Base-by-base conservation (phyloP, 2,797 vertebrate genomes). In the Limnodromus scolopaceus region DNA sequence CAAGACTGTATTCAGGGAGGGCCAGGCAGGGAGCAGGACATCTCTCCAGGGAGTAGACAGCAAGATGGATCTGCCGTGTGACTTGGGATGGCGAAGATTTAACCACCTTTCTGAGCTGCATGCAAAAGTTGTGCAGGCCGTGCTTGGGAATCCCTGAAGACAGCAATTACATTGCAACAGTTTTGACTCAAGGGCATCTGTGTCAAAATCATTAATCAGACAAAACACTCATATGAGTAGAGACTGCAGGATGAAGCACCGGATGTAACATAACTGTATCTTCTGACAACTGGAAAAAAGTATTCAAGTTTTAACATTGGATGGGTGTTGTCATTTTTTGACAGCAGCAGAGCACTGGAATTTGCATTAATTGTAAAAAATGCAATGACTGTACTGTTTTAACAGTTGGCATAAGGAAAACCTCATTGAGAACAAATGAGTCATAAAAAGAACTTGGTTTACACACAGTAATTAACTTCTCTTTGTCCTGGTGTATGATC, bases 391-490 rank as follows among this genome's bases (percentile, higher is more conserved):
- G 71, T 94, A 92, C 95, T 66, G 27, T 74, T 88, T 87, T 81
- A 96, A 84, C 58, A 66, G 57, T 94, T 95, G 75, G 51, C 91
- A 63, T 43, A 51, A 51, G 65, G 58, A 92, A 95, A 80, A 92
- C 30, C 54, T 97, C 63, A 57, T 8, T 63, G 79, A 93, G 87
- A 96, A 89, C 4, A 66, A 84, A 74, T 97, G 96, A 98, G 58
- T 98, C 97, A 98, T 38, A 71, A 63, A 69, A 74, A 93, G 79
- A 89, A 93, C 19, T 63, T 78, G 71, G 60, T 96, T 97, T 96
- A 93, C 39, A 36, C 66, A 83, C n/a, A 95, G 54, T 76, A 95
- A 95, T 97, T 97, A 96, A 91, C 54, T 92, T 95, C 39, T 93
- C 69, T 91, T 97, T 96, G 92, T 96, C 90, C 74, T 95, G 30